phyloP scores from a whole-genome alignment of 2,888 invertebrate genomes.

The Euzophera pinguis region DNA sequence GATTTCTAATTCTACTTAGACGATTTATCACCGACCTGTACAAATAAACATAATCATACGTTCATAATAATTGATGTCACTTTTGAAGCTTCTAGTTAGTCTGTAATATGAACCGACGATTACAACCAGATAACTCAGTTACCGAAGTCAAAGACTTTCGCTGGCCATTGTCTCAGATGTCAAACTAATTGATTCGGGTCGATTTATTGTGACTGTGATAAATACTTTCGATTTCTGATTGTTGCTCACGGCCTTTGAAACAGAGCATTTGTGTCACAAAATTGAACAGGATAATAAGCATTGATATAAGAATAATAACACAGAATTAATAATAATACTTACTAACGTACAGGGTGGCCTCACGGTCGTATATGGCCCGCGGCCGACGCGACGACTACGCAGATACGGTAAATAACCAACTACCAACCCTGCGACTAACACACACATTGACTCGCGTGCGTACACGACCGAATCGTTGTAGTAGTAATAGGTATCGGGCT shows the following conservation, averaged over 20 bases:
- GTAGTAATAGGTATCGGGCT: too few species aligned
- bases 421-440: too few species aligned
- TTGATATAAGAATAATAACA: too few species aligned
- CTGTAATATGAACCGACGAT: slow-evolving; percentile 16
- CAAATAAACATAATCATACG: slow-evolving; percentile 30
- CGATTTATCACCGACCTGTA: slow-evolving; percentile 26
- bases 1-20: background rate
- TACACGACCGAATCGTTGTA: too few species aligned
- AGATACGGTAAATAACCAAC: too few species aligned
- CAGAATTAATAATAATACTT: too few species aligned
- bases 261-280: background rate
- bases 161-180: slow-evolving; percentile 20
- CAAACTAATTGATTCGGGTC: slow-evolving; percentile 10
- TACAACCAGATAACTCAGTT: slow-evolving; percentile 14
- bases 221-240: slow-evolving; percentile 3
- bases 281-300: background rate
- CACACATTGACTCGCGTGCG: too few species aligned
- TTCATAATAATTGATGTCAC: slow-evolving; percentile 41
- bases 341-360: too few species aligned
- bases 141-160: slow-evolving; percentile 18
- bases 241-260: background rate
- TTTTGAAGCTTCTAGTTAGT: slow-evolving; percentile 45
- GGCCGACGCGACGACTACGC: too few species aligned
- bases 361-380: too few species aligned
- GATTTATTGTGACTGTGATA: slow-evolving; percentile 1